Conservation (phyloP, 2,113 vertebrate species). For the Miniopterus natalensis region DNA sequence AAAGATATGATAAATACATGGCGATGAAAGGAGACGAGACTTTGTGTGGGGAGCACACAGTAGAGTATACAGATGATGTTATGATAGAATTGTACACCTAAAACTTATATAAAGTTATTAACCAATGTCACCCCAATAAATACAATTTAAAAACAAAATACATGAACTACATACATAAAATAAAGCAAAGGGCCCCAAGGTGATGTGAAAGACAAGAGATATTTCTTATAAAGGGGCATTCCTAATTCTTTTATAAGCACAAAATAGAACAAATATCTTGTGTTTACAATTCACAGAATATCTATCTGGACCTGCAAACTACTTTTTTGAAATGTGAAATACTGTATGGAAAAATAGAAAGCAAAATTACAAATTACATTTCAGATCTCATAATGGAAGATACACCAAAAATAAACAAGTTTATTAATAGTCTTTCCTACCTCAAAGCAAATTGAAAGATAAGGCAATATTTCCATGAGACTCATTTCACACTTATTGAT, state of each 20-base stretch:
- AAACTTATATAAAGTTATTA: not conserved
- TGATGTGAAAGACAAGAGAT: constrained; percentile 75
- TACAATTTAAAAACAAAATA: constrained; percentile 56
- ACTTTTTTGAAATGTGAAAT: constrained; percentile 66
- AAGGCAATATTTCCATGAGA: not conserved
- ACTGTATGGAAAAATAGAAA: constrained; percentile 37
- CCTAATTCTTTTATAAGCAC: constrained; percentile 77
- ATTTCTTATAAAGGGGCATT: constrained; percentile 77
- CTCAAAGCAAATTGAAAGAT: constrained; percentile 31
- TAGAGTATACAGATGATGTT: too few relatives aligned
- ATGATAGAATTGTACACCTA: too few relatives aligned
- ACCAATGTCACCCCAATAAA: not conserved
- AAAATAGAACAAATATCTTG: constrained; percentile 77
- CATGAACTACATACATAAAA: constrained; percentile 79
- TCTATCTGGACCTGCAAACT: not conserved
- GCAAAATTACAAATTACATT: constrained; percentile 4
- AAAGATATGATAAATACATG: constrained; percentile 71
- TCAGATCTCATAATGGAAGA: not conserved
- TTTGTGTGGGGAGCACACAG: not conserved
- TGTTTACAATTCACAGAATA: constrained; percentile 67
- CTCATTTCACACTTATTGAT: not conserved
- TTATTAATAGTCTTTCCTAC: not conserved
- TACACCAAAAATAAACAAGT: not conserved
- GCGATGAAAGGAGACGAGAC: not conserved
- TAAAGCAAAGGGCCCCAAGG: constrained; percentile 64